Evolutionary conservation across 2,888 invertebrate genomes (phyloP), one percentile per base, ranked within the genome.

Genomic region (Scaptomyza polygonia): DNA sequence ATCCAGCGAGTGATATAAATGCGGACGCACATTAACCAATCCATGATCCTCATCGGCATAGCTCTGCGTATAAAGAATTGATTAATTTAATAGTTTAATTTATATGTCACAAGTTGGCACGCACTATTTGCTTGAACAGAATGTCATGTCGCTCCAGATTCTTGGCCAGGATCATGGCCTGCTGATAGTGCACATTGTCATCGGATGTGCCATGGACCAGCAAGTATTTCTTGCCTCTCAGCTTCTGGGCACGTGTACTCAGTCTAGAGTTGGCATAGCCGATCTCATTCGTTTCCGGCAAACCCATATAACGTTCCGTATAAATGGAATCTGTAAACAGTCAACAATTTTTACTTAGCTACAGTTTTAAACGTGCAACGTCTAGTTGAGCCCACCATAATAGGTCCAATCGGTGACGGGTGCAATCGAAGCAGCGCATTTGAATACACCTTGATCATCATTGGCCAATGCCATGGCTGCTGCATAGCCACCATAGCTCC

Each of bases 401-500:
- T 97, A 96, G 34, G 95, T 93, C 98, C 99, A 99, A 92, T 98
- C 98, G 0, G 97, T 98, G 14, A 99, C 98, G 0, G 99, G 99
- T 0, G 99, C 99, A 9, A 99, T 97, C 3, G 98, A 96, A 56
- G 97, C 96, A 0, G 97, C 99, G 90, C 99, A 99, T 79, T 96
- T 95, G 93, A 98, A 98, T 29, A 96, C 94, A 45, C 93, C 92
- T 0, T 93, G 93, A 0, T 92, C 92, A 73, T 98, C 97, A 44
- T 94, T 94, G 0, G 97, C 97, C 67, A 99, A 93, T 2, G 96
- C 96, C 93, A 97, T 95, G 5, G 96, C 96, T 1, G 98, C 94
- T 0, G 97, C 96, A 92, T 97, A 99, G 1, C 99, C 99, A 12
- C 99, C 99, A 92, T 99, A 99, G 83, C 98, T 98, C 99, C 98